phyloP scores from a whole-genome alignment of 2,888 invertebrate species.

The Eristalis arbustorum region DNA sequence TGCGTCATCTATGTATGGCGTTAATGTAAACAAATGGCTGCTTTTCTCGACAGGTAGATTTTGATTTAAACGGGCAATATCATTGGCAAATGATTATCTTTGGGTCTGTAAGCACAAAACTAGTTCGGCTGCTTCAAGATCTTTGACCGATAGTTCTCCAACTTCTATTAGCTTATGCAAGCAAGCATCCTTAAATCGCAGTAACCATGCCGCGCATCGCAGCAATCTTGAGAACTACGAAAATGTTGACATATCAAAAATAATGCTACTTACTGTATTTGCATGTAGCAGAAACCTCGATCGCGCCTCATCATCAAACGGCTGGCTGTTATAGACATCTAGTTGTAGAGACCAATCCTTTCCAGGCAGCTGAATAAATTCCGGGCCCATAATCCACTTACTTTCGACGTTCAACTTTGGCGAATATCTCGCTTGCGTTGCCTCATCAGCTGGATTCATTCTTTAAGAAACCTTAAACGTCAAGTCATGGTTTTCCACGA shows the following conservation, averaged over 20 bases:
- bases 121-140: constrained; percentile 16
- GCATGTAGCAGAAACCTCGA: constrained; percentile 11
- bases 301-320: background rate
- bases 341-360: background rate
- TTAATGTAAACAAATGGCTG: constrained; percentile 6
- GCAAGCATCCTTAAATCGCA: constrained; percentile 20
- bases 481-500: constrained; percentile 7
- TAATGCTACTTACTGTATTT: constrained; percentile 11
- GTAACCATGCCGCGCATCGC: constrained; percentile 24
- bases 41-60: background rate
- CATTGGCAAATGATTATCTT: background rate
- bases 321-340: background rate
- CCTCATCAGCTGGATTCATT: too few species aligned
- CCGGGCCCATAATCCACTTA: constrained; percentile 35
- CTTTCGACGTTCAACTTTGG: too few species aligned
- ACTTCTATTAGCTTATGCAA: background rate
- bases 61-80: constrained; percentile 15
- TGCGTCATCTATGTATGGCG: too few species aligned
- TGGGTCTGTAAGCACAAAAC: constrained; percentile 11
- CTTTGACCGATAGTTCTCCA: constrained; percentile 9
- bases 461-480: background rate
- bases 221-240: constrained; percentile 3
- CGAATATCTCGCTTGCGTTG: too few species aligned
- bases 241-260: constrained; percentile 13
- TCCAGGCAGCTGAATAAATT: constrained; percentile 36